phyloP scores from a whole-genome alignment of 2,888 invertebrate genomes.

The Teinopalpus imperialis region DNA sequence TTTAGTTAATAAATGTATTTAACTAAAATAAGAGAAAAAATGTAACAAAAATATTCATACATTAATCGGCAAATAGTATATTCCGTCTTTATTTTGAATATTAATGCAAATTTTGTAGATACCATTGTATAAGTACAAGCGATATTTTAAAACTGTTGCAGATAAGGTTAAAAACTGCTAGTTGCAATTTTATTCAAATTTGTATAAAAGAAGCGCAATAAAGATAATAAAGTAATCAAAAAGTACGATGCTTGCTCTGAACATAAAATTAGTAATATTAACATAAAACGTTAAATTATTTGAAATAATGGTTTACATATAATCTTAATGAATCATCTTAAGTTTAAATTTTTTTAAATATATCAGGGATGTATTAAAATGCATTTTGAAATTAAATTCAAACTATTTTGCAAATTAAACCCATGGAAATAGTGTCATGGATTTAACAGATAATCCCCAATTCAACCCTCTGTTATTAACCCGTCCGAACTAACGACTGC shows the following conservation, averaged over 20 bases:
- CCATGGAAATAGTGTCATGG: conserved; percentile 43
- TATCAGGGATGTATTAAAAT: background rate
- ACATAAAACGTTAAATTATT: conserved; percentile 1
- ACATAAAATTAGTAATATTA: conserved; percentile 7
- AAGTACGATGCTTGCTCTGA: conserved; percentile 6
- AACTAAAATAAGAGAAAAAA: too few species aligned
- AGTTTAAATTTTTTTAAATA: too few species aligned
- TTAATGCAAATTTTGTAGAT: too few species aligned
- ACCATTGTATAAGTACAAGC: too few species aligned
- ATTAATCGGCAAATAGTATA: too few species aligned
- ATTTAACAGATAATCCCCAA: conserved; percentile 67
- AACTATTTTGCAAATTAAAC: conserved; percentile 35
- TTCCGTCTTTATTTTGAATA: too few species aligned
- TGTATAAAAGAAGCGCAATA: conserved; percentile 9
- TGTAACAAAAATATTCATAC: too few species aligned
- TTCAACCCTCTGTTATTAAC: conserved; percentile 74
- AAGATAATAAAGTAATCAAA: conserved; percentile 19
- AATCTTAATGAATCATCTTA: conserved; percentile 2
- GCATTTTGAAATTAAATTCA: conserved; percentile 2
- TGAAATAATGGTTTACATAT: conserved; percentile 1
- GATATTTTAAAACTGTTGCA: conserved; percentile 7
- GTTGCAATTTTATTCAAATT: conserved; percentile 20
- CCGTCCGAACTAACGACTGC: conserved; percentile 75
- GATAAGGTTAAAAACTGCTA: conserved; percentile 15
- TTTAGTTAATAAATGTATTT: too few species aligned